These are phyloP conservation scores for Conistra vaccinii DNA, from an alignment of 2,888 invertebrate species.

Conservation along the genomic window DNA sequence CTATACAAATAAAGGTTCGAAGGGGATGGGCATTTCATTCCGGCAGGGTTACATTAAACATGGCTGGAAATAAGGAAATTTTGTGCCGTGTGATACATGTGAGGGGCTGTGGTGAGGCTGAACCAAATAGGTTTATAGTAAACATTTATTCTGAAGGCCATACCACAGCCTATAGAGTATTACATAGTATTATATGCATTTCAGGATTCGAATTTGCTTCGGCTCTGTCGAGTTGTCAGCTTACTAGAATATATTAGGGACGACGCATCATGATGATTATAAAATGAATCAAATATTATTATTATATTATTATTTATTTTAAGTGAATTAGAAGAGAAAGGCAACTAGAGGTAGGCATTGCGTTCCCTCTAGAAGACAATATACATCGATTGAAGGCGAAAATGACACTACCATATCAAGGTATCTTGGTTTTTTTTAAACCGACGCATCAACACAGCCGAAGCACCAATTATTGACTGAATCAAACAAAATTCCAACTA, in stretches of 20 bases:
- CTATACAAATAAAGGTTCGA: slow-evolving; percentile 73
- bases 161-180: slow-evolving; percentile 65
- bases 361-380: slow-evolving; percentile 23
- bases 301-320: not conserved
- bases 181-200: slow-evolving; percentile 63
- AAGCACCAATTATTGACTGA: slow-evolving; percentile 68
- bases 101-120: slow-evolving; percentile 54
- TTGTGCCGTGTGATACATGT: slow-evolving; percentile 64
- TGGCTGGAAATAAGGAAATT: slow-evolving; percentile 49
- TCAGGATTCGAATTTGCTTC: slow-evolving; percentile 56
- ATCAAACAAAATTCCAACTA: slow-evolving; percentile 75
- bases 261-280: not conserved
- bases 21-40: slow-evolving; percentile 60
- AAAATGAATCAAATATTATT: slow-evolving; percentile 4
- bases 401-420: not conserved
- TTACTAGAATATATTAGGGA: slow-evolving; percentile 18
- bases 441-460: slow-evolving; percentile 75
- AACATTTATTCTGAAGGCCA: slow-evolving; percentile 56
- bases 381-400: slow-evolving; percentile 1
- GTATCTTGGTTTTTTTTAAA: not conserved
- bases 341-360: slow-evolving; percentile 29
- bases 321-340: not conserved
- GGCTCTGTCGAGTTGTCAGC: slow-evolving; percentile 69
- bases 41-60: slow-evolving; percentile 54
- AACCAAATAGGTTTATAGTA: slow-evolving; percentile 37